Conservation (phyloP, 2,797 vertebrate species). For the Chelmon rostratus region DNA sequence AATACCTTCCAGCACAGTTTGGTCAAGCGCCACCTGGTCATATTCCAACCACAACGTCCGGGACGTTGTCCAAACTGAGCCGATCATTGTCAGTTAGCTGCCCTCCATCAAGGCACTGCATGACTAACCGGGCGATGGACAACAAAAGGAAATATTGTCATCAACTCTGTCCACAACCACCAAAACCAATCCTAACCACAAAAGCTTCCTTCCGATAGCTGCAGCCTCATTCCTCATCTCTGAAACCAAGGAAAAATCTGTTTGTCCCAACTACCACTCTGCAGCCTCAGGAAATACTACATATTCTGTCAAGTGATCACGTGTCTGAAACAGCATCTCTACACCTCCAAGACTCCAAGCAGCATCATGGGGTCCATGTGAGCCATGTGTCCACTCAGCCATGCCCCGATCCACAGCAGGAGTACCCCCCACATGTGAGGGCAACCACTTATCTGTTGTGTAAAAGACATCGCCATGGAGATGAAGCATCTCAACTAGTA, state of each 20-base stretch:
- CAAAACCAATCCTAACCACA: neutral
- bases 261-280: neutral
- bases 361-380: conserved; percentile 40
- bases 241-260: neutral
- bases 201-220: neutral
- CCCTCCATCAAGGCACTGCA: neutral
- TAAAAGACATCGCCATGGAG: conserved; percentile 82
- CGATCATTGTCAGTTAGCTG: neutral
- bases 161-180: neutral
- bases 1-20: neutral
- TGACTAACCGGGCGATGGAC: neutral
- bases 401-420: conserved; percentile 53
- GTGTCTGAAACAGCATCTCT: conserved; percentile 1
- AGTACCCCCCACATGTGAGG: conserved; percentile 51
- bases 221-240: neutral
- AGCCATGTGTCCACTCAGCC: conserved; percentile 51
- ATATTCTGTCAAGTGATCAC: neutral
- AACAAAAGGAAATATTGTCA: neutral
- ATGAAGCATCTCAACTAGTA: conserved; percentile 72
- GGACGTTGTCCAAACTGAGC: neutral
- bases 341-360: neutral
- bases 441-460: conserved; percentile 71
- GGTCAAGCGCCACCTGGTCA: neutral
- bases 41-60: neutral
- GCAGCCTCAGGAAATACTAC: neutral